A percentile compares a stretch with the other conserved stretches of the same genome.
These are phyloP conservation scores for Hormiphora californensis DNA, from an alignment of 37 sponge, comb jelly and placozoan species.

Conservation along the genomic window DNA sequence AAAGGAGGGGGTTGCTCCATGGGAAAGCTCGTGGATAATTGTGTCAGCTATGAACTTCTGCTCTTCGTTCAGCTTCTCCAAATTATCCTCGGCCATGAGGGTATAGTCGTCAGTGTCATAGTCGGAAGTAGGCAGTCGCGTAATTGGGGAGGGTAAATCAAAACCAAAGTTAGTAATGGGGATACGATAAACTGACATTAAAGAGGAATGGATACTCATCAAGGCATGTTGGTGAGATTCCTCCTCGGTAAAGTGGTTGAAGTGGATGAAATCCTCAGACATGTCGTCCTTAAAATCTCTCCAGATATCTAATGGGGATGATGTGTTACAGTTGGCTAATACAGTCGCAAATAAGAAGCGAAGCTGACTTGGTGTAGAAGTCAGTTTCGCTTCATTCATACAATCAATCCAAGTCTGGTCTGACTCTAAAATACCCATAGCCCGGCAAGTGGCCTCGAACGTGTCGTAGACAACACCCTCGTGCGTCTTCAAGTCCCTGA, in stretches of 20 bases:
- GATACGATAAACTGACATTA: background rate
- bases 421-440: background rate
- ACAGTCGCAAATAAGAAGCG: background rate
- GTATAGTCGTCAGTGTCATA: too few relatives aligned
- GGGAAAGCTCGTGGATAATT: background rate
- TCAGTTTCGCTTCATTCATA: background rate
- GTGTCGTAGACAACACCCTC: background rate
- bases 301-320: background rate
- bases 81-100: too few relatives aligned
- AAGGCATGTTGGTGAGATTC: background rate
- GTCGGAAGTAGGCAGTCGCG: too few relatives aligned
- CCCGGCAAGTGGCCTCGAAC: background rate
- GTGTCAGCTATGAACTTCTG: conserved; percentile 27
- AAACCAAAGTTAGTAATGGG: conserved; percentile 14
- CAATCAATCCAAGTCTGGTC: background rate
- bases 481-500: background rate
- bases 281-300: background rate
- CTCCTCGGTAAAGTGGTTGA: background rate
- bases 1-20: background rate
- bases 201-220: background rate
- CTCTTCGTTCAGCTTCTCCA: background rate
- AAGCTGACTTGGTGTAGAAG: background rate
- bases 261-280: background rate
- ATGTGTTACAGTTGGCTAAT: background rate
- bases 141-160: too few relatives aligned